Evolutionary conservation across 2,797 vertebrate genomes (phyloP), one percentile per base, ranked within the genome.

Genomic region (Tolypeutes matacus): DNA sequence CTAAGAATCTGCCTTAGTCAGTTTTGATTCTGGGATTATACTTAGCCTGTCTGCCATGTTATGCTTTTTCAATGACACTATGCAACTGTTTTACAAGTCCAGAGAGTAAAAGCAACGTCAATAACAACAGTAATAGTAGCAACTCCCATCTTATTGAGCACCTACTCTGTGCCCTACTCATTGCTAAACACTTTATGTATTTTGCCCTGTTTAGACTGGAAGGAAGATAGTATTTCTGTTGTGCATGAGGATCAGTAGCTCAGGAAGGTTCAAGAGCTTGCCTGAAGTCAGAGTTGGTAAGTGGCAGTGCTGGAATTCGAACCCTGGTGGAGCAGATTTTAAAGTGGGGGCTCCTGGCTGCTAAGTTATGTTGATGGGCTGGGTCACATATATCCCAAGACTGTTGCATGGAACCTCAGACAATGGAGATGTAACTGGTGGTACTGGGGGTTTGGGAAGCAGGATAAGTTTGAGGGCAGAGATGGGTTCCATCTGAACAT

Each of bases 21-120:
- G 56, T 85, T 39, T 31, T 3, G 36, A 85, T 75, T 64, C 87
- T 75, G 67, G 60, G 81, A 53, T 88, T 86, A 72, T 58, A 81
- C 42, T 27, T 53, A 29, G 51, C 70, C 72, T 67, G 70, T 53
- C 72, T 94, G 70, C 39, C 39, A 2, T 8, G 39, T 60, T 62
- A 9, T 58, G 69, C 84, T 92, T 92, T 21, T 46, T 80, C 53
- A 65, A 39, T 70, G 89, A 78, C 46, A 15, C 9, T 2, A 7
- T 34, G n/a, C 20, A n/a, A 10, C 27, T 0, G 0, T 34, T 87
- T 42, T 75, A 88, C 76, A 89, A 80, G 27, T 67, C 27, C 9
- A 11, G 72, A 60, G 39, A 36, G 62, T 29, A 21, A 58, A 81
- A 69, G 31, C 51, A 42, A 46, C 51, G 25, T 31, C 17, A 14